Base-by-base conservation (phyloP, 2,113 vertebrate genomes). In the Cromileptes altivelis region DNA sequence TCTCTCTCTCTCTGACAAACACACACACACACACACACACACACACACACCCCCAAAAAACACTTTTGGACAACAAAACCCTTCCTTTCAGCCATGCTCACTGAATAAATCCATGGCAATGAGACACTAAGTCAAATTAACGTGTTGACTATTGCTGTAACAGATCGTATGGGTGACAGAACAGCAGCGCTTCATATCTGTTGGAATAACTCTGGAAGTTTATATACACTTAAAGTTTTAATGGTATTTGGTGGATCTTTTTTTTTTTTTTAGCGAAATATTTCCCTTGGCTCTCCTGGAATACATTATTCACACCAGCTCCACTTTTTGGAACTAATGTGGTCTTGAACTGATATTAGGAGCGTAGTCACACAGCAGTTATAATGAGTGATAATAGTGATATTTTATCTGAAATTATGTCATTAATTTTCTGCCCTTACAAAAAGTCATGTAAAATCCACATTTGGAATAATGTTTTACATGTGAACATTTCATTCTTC, bases 71-170 rank as follows among this genome's bases (percentile, higher is more conserved):
- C 57, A 70, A 73, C 71, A 82, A 77, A 89, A 79, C 65, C 21
- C 3, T 58, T 47, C 30, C 75, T 68, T 81, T 85, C 63, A 81
- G 77, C 73, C 1, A 13, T 52, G 57, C 78, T 81, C 73, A 70
- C 57, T 55, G 86, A 88, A 92, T 91, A 90, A 85, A 88, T 92
- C 77, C 84, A 87, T 87, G 85, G 45, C 73, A 81, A 89, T 81
- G 71, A 82, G 86, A 88, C 63, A 74, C 74, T 81, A 50, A 67
- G 37, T 82, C 27, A 86, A 85, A 88, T 83, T 70, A 91, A 63
- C 2, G 61, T 80, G 80, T 88, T 85, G 82, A 79, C 58, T 81
- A 45, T 75, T 15, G 80, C 63, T 61, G 65, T 55, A 80, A 18
- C 57, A 75, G 74, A 75, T 37, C 58, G 58, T 33, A n/a, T 57